Conservation (phyloP, 2,888 invertebrate genomes). For the Caenorhabditis macrosperma region DNA sequence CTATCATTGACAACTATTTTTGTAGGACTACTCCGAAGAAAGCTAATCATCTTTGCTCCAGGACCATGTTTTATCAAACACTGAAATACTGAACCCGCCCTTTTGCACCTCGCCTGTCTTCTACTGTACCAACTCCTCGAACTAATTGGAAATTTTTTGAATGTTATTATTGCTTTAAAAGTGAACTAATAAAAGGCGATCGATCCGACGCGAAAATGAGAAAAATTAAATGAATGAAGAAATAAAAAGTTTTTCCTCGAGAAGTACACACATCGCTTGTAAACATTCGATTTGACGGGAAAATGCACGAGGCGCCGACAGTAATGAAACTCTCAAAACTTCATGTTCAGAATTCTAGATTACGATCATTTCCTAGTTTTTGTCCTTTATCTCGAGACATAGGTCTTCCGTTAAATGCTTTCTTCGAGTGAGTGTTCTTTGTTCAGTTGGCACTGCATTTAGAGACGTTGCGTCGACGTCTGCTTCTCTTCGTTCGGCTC, state of each 20-base stretch:
- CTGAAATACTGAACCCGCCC: background rate
- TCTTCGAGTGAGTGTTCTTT: too few relatives aligned
- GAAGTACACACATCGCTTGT: conserved; percentile 11
- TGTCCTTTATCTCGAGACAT: too few relatives aligned
- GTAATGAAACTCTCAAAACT: conserved; percentile 2
- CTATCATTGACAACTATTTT: too few relatives aligned
- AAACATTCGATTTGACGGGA: conserved; percentile 15
- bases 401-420: too few relatives aligned
- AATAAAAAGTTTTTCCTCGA: conserved; percentile 9
- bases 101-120: background rate
- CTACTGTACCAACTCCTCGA: conserved; percentile 1
- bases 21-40: too few relatives aligned
- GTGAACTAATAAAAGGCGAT: conserved; percentile 18
- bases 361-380: too few relatives aligned
- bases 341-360: background rate
- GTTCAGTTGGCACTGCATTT: too few relatives aligned
- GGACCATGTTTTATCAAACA: too few relatives aligned
- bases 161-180: conserved; percentile 38
- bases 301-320: conserved; percentile 1
- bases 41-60: too few relatives aligned
- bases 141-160: background rate
- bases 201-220: background rate
- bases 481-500: too few relatives aligned
- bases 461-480: too few relatives aligned
- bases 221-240: conserved; percentile 3